phyloP scores from a whole-genome alignment of 2,888 invertebrate genomes.

The Crepidodera aurea region DNA sequence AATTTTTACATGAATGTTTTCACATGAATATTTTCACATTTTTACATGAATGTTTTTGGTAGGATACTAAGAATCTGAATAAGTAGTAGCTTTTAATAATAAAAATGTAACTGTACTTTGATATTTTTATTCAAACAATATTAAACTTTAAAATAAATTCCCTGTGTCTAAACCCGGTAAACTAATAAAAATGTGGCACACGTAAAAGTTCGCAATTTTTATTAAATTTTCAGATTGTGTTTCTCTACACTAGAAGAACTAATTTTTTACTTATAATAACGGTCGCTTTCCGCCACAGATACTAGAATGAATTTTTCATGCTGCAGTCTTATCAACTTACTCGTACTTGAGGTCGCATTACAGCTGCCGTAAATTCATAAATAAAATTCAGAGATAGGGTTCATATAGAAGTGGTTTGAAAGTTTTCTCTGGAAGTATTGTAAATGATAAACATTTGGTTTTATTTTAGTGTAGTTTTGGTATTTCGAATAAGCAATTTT shows the following conservation, averaged over 20 bases:
- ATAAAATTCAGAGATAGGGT: not conserved
- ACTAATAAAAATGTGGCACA: too few species aligned
- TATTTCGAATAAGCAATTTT: too few species aligned
- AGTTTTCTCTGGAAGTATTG: not conserved
- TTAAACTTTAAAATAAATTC: too few species aligned
- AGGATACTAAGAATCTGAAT: too few species aligned
- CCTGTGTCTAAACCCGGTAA: too few species aligned
- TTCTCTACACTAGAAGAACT: not conserved
- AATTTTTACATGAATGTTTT: too few species aligned
- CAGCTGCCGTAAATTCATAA: not conserved
- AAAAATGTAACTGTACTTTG: too few species aligned
- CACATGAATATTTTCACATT: too few species aligned
- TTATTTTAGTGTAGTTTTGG: not conserved
- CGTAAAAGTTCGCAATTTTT: too few species aligned
- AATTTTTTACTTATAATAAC: not conserved
- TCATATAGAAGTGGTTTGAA: not conserved
- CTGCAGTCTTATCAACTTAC: not conserved
- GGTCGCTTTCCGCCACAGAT: not conserved
- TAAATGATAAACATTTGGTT: not conserved
- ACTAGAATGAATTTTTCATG: not conserved
- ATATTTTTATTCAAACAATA: too few species aligned
- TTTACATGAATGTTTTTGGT: too few species aligned
- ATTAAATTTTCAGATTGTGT: not conserved
- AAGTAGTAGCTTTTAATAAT: too few species aligned
- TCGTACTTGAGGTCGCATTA: not conserved